Conservation (phyloP, 2,797 vertebrate species). For the Enteromius paludinosus region DNA sequence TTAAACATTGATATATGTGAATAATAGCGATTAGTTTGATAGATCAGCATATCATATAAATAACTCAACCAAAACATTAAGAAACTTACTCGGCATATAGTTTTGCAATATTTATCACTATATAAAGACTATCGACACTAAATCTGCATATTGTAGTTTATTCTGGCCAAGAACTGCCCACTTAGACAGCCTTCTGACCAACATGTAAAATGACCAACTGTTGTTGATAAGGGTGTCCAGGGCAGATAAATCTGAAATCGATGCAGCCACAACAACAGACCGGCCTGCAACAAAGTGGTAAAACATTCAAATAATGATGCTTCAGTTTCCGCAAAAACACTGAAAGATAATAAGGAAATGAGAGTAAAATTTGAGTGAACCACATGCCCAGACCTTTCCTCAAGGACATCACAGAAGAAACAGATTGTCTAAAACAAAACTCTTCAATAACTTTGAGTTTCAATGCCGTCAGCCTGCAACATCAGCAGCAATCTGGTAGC, state of each 20-base stretch:
- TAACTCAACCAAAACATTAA: neutral
- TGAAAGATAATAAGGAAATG: neutral
- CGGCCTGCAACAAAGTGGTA: neutral
- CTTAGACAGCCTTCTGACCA: neutral
- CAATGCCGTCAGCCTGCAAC: neutral
- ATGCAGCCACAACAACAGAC: slow-evolving; percentile 19
- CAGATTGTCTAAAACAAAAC: neutral
- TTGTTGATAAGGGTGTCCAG: neutral
- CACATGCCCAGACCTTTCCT: neutral
- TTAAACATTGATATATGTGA: neutral
- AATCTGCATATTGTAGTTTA: neutral
- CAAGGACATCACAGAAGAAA: neutral
- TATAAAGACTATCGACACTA: neutral
- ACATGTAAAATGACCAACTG: slow-evolving; percentile 6
- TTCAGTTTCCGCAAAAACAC: slow-evolving; percentile 1
- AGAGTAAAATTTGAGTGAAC: neutral
- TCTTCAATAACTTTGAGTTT: neutral
- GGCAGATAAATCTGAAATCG: slow-evolving; percentile 6
- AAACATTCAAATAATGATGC: neutral
- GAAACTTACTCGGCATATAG: neutral
- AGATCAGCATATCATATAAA: neutral
- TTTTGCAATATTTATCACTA: neutral
- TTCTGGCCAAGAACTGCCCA: slow-evolving; percentile 18
- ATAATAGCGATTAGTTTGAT: neutral
- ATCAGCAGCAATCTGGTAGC: slow-evolving; percentile 2